Evolutionary conservation across 2,797 vertebrate genomes (phyloP), one percentile per base, ranked within the genome.

Genomic region (Champsocephalus esox): DNA sequence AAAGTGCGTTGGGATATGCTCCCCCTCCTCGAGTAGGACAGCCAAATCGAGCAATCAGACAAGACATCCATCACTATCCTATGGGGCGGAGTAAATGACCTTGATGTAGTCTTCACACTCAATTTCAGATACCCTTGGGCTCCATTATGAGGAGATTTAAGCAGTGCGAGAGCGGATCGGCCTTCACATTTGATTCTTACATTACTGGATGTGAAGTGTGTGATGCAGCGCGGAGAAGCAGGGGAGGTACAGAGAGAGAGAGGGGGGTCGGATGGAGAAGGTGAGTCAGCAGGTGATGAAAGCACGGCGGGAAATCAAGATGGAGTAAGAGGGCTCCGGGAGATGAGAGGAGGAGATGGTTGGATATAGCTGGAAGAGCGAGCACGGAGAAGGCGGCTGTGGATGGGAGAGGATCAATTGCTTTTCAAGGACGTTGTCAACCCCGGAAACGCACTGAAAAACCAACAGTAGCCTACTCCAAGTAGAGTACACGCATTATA

Each of bases 41-140:
- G 73, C 85, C 88, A 82, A 87, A 92, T 83, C 57, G 66, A 92
- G 87, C 88, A 85, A 91, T 89, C 82, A 92, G 90, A 90, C 88
- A 87, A 90, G 86, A 88, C 89, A 92, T 93, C 90, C 91, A 93
- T 94, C 92, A 92, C 86, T 72, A 73, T 90, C 82, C 61, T 70
- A 64, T 57, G 82, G 85, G 87, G 86, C 88, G 82, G 87, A 84
- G 92, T 85, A 87, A 92, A 84, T 85, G 91, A 92, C 92, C 89
- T 93, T 93, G 86, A 89, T 86, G 68, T 75, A 79, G 85, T 90
- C 87, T 90, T 90, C 90, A 93, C 88, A 89, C 89, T 93, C 90
- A 88, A 89, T 93, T 91, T 90, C 85, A 87, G 84, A 88, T 84
- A 87, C 88, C 92, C 90, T 80, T 90, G 91, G 90, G 88, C 83